These are phyloP conservation scores for Thalassaphorura encarpata DNA, from an alignment of 1,140 invertebrate species.

Conservation along the genomic window DNA sequence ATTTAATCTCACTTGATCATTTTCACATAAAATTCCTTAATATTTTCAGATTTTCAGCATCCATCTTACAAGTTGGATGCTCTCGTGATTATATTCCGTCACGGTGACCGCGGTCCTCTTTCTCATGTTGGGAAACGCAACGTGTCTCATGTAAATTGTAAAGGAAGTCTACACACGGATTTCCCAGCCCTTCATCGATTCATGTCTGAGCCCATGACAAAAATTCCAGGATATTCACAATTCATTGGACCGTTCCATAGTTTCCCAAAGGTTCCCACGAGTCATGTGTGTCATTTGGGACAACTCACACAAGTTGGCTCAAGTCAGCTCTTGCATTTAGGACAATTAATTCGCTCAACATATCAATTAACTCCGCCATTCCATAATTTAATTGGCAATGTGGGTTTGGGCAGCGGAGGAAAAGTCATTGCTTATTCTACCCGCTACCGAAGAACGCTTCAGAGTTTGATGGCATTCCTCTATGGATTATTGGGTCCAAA, in stretches of 20 bases:
- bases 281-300: slow-evolving; percentile 50
- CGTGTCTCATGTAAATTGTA: slow-evolving; percentile 65
- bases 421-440: slow-evolving; percentile 59
- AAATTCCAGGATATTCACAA: slow-evolving; percentile 35
- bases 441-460: slow-evolving; percentile 73
- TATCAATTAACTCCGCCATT: slow-evolving; percentile 21
- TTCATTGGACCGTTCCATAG: slow-evolving; percentile 70
- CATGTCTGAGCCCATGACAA: slow-evolving; percentile 27
- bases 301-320: slow-evolving; percentile 61
- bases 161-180: slow-evolving; percentile 35
- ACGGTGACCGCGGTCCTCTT: slow-evolving; percentile 77
- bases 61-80: slow-evolving; percentile 49
- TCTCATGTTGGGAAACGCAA: slow-evolving; percentile 55
- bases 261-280: slow-evolving; percentile 60
- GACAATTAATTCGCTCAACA: slow-evolving; percentile 42
- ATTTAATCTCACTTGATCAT: background rate
- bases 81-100: slow-evolving; percentile 65
- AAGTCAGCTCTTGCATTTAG: slow-evolving; percentile 64
- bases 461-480: slow-evolving; percentile 70
- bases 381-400: slow-evolving; percentile 3
- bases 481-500: slow-evolving; percentile 60
- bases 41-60: slow-evolving; percentile 30
- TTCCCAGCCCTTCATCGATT: slow-evolving; percentile 32
- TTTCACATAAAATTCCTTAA: background rate
- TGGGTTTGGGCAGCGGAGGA: background rate